Evolutionary conservation across 1,140 invertebrate genomes (phyloP).

Genomic region (Drosophila pandora): DNA sequence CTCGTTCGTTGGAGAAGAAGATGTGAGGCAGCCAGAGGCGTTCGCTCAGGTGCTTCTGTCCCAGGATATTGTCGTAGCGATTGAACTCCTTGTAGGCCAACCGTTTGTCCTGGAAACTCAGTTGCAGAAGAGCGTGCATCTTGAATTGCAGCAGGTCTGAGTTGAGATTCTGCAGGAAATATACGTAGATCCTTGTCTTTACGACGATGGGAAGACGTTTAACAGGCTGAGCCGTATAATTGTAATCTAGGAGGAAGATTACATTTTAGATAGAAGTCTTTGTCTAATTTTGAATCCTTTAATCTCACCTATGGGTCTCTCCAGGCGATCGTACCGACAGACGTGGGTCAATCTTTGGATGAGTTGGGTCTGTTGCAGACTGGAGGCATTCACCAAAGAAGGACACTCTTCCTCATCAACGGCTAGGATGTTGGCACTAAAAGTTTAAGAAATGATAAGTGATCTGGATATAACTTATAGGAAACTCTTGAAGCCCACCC

Average conservation of each 20-base stretch:
- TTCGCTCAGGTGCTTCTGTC: constrained; percentile 88
- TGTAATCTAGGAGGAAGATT: constrained; percentile 41
- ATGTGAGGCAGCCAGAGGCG: constrained; percentile 92
- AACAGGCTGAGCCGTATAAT: constrained; percentile 29
- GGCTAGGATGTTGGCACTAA: constrained; percentile 44
- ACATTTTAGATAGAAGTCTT: not conserved
- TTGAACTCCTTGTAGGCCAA: constrained; percentile 87
- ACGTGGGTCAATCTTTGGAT: constrained; percentile 77
- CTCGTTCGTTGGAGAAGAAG: constrained; percentile 92
- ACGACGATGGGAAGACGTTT: constrained; percentile 86
- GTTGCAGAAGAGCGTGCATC: constrained; percentile 91
- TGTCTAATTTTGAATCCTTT: not conserved
- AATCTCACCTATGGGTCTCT: constrained; percentile 64
- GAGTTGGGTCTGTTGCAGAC: constrained; percentile 72
- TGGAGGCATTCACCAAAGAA: constrained; percentile 55
- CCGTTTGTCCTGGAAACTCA: constrained; percentile 89
- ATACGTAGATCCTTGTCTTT: constrained; percentile 88
- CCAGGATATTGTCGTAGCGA: constrained; percentile 86
- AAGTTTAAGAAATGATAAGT: not conserved
- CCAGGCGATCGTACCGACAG: constrained; percentile 77
- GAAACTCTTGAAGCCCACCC: too few species aligned
- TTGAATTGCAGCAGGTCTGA: constrained; percentile 92
- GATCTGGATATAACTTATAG: too few species aligned
- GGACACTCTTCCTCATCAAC: constrained; percentile 68
- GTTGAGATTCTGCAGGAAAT: constrained; percentile 90